phyloP scores from a whole-genome alignment of 2,888 invertebrate species.

The Drosophila prolongata region DNA sequence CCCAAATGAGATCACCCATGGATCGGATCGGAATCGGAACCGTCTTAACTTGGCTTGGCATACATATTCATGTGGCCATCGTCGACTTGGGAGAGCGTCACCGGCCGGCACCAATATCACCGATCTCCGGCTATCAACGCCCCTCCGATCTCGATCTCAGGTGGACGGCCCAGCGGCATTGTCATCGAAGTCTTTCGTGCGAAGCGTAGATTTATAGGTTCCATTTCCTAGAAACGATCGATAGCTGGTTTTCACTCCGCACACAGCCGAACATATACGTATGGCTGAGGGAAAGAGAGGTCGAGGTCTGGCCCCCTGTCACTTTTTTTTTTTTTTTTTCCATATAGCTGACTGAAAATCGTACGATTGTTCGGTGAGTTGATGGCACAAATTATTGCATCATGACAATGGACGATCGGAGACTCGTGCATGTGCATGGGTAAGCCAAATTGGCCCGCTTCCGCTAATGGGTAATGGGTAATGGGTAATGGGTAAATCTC shows the following conservation, averaged over 20 bases:
- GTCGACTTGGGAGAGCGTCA: constrained; percentile 32
- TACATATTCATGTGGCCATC: constrained; percentile 58
- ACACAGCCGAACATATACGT: neutral
- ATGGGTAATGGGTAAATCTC: constrained; percentile 30
- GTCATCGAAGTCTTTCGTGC: constrained; percentile 36
- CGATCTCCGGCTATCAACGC: constrained; percentile 34
- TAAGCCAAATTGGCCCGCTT: constrained; percentile 58
- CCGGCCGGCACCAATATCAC: constrained; percentile 48
- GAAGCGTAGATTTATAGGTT: constrained; percentile 54
- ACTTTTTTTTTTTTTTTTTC: constrained; percentile 10
- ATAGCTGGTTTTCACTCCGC: constrained; percentile 36
- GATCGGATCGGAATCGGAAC: constrained; percentile 22
- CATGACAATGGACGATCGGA: constrained; percentile 43
- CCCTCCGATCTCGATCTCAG: constrained; percentile 28
- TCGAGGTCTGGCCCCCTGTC: constrained; percentile 46
- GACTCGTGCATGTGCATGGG: constrained; percentile 38
- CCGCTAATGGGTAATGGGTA: constrained; percentile 59
- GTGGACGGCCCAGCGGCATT: constrained; percentile 30
- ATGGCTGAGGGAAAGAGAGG: constrained; percentile 43
- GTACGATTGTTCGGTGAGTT: constrained; percentile 47
- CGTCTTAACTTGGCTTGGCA: constrained; percentile 20
- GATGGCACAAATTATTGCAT: constrained; percentile 66
- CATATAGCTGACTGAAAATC: constrained; percentile 36
- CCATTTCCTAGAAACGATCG: constrained; percentile 67
- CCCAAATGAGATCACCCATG: constrained; percentile 31